A percentile compares a stretch with the other conserved stretches of the same genome.
These are phyloP conservation scores for Eupithecia dodoneata DNA, from an alignment of 2,888 invertebrate genomes.

Conservation along the genomic window DNA sequence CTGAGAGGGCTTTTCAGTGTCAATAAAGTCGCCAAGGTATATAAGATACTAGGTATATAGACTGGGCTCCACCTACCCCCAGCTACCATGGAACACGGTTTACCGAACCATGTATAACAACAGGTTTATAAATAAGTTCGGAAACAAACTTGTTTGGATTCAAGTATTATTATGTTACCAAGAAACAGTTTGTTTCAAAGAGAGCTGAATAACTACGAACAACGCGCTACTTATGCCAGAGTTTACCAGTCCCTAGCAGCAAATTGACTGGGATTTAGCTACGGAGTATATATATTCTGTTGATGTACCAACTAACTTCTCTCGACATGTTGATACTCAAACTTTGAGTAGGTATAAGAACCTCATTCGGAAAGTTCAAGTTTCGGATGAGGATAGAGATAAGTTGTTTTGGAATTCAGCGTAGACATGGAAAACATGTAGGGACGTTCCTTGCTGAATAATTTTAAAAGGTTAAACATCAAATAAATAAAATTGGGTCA, in stretches of 20 bases:
- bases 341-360: conserved; percentile 35
- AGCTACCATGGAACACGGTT: no score
- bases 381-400: conserved; percentile 19
- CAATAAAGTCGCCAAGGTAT: no score
- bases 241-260: conserved; percentile 33
- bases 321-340: conserved; percentile 39
- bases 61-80: no score
- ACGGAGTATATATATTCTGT: conserved; percentile 28
- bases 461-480: neutral
- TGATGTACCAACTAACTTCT: conserved; percentile 36
- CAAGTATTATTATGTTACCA: conserved; percentile 17
- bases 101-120: neutral
- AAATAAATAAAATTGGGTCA: neutral
- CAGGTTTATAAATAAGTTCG: neutral
- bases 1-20: no score
- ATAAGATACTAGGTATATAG: no score
- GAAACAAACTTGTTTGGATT: conserved; percentile 15
- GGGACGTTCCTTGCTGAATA: neutral
- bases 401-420: conserved; percentile 23
- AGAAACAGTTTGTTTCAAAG: conserved; percentile 28
- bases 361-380: conserved; percentile 23
- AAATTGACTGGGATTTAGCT: conserved; percentile 38
- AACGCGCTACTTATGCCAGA: conserved; percentile 23
- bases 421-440: neutral
- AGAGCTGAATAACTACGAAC: conserved; percentile 28